phyloP scores from a whole-genome alignment of 2,797 vertebrate species.

The Tragopan temminckii region DNA sequence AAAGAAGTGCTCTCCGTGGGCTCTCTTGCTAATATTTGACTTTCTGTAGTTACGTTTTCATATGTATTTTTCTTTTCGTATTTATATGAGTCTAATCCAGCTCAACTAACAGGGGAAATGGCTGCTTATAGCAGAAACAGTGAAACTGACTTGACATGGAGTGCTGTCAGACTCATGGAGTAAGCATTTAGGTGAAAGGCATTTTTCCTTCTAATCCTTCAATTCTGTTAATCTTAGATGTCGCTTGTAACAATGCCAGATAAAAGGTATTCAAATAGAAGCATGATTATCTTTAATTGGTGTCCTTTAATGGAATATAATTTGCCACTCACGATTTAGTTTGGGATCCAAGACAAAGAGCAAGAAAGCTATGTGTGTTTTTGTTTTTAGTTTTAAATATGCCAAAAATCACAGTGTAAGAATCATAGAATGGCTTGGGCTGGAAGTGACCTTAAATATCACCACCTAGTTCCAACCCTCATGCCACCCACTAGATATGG shows the following conservation, averaged over 20 bases:
- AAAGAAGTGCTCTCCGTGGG: not conserved
- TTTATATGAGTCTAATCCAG: conserved; percentile 12
- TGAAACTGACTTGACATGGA: conserved; percentile 25
- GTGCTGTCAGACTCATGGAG: not conserved
- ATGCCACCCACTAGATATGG: too few relatives aligned
- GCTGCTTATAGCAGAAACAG: conserved; percentile 19
- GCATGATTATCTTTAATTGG: not conserved
- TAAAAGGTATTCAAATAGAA: not conserved
- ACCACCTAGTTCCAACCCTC: too few relatives aligned
- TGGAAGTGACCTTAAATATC: too few relatives aligned
- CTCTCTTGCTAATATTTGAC: conserved; percentile 30
- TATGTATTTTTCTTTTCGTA: not conserved
- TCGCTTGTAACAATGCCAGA: conserved; percentile 18
- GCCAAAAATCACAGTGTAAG: not conserved
- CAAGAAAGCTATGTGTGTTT: not conserved
- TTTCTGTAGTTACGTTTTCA: conserved; percentile 32
- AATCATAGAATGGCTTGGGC: not conserved
- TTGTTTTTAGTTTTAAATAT: not conserved
- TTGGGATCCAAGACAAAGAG: conserved; percentile 4
- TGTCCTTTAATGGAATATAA: conserved; percentile 4
- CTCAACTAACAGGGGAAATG: not conserved
- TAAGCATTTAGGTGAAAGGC: conserved; percentile 2
- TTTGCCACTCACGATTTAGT: not conserved
- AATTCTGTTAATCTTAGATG: not conserved
- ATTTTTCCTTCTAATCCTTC: conserved; percentile 25